Evolutionary conservation across 2,113 vertebrate genomes (phyloP).

Genomic region (Shinisaurus crocodilurus): DNA sequence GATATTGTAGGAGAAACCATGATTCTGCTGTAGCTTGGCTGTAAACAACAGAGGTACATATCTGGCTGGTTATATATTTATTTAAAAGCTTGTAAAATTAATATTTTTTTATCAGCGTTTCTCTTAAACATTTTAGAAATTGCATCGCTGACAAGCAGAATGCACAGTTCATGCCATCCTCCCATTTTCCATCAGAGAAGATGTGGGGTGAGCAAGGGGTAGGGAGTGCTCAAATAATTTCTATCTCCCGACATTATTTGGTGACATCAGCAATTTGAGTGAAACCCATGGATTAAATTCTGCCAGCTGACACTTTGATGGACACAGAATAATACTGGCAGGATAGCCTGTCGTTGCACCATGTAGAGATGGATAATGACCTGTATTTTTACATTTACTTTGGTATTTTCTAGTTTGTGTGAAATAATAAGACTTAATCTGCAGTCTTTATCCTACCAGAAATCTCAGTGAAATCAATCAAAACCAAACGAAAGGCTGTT

Average conservation of each 20-base stretch:
- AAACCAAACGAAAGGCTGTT: background rate
- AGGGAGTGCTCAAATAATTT: background rate
- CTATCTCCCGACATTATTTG: constrained; percentile 21
- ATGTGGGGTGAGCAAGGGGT: background rate
- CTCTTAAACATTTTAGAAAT: background rate
- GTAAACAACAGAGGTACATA: background rate
- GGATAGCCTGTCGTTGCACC: background rate
- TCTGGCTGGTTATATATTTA: background rate
- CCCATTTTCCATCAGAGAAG: background rate
- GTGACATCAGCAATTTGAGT: constrained; percentile 17
- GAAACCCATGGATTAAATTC: constrained; percentile 12
- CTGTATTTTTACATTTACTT: constrained; percentile 43
- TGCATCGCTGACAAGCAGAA: background rate
- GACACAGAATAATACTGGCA: background rate
- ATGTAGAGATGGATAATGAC: constrained; percentile 1
- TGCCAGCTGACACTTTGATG: constrained; percentile 3
- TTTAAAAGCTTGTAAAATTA: background rate
- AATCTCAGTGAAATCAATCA: constrained; percentile 25
- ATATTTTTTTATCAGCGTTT: background rate
- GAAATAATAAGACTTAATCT: constrained; percentile 10
- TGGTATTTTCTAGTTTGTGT: constrained; percentile 20
- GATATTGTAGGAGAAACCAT: background rate
- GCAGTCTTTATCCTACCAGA: constrained; percentile 9
- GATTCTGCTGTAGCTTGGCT: background rate
- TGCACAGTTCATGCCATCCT: rapidly evolving